A percentile compares a stretch with the other conserved stretches of the same genome.
Evolutionary conservation across 2,888 invertebrate genomes (phyloP).

Genomic region (Zeuzera pyrina): DNA sequence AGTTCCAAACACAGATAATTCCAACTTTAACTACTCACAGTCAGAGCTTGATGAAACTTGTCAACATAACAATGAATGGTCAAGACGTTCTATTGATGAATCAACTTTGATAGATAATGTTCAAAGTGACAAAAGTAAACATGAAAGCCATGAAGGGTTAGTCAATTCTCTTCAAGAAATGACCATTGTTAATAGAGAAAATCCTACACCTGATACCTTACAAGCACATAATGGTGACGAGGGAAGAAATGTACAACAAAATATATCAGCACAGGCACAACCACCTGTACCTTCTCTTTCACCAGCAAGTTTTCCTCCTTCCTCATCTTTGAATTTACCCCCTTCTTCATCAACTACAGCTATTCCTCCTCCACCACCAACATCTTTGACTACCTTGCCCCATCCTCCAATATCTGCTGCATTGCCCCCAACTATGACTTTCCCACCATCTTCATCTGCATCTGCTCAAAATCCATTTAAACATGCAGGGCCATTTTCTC

Average conservation of each 20-base stretch:
- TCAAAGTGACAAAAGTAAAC: slow-evolving; percentile 28
- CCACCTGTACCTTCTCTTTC: slow-evolving; percentile 23
- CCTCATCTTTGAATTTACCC: slow-evolving; percentile 11
- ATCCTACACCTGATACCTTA: slow-evolving; percentile 22
- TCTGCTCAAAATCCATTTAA: slow-evolving; percentile 58
- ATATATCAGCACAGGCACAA: slow-evolving; percentile 5
- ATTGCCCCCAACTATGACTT: slow-evolving; percentile 28
- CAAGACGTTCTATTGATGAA: slow-evolving; percentile 35
- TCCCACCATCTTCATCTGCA: slow-evolving; percentile 30
- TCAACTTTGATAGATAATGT: slow-evolving; percentile 25
- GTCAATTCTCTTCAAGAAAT: slow-evolving; percentile 46
- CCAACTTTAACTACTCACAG: slow-evolving; percentile 53
- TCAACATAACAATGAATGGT: slow-evolving; percentile 41
- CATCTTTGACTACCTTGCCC: slow-evolving; percentile 13
- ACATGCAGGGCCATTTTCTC: slow-evolving; percentile 58
- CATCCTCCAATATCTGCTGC: slow-evolving; percentile 3
- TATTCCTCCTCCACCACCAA: slow-evolving; percentile 5
- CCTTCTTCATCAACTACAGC: slow-evolving; percentile 6
- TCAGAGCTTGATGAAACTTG: slow-evolving; percentile 35
- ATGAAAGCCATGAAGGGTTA: slow-evolving; percentile 44
- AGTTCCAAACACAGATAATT: slow-evolving; percentile 48
- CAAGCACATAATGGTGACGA: slow-evolving; percentile 17
- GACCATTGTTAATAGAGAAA: slow-evolving; percentile 43
- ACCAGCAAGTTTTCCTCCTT: slow-evolving; percentile 23
- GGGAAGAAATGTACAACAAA: slow-evolving; percentile 18